phyloP scores from a whole-genome alignment of 2,888 invertebrate genomes.

The Ornithoptera alexandrae region DNA sequence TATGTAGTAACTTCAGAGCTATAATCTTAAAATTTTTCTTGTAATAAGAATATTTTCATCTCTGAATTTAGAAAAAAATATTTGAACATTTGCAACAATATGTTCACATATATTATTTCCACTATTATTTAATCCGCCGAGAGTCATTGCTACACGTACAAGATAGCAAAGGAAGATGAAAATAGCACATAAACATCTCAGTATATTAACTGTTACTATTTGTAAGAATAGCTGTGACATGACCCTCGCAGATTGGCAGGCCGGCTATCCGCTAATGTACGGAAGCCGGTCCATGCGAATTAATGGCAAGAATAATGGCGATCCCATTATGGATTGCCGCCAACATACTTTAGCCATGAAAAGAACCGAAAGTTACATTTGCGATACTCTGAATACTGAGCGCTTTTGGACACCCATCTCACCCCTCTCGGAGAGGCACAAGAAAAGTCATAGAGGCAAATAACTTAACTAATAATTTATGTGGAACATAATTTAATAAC shows the following conservation, averaged over 20 bases:
- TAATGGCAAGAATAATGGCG: constrained; percentile 81
- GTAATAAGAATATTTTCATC: too few relatives aligned
- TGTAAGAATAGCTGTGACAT: constrained; percentile 39
- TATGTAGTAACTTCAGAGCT: too few relatives aligned
- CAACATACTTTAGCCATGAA: constrained; percentile 81
- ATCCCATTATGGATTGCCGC: constrained; percentile 81
- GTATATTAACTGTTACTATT: constrained; percentile 6
- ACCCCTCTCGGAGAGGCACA: constrained; percentile 50
- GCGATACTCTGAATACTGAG: constrained; percentile 80
- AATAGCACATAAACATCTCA: constrained; percentile 10
- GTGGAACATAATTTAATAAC: not conserved
- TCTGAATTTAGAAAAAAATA: too few relatives aligned
- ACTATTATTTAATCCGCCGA: not conserved
- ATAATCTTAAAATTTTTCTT: too few relatives aligned
- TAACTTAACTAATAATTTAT: not conserved
- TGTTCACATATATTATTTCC: not conserved
- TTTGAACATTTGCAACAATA: too few relatives aligned
- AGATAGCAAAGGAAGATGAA: not conserved
- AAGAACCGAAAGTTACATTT: constrained; percentile 81
- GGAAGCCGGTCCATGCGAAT: constrained; percentile 78
- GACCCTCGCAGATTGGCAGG: constrained; percentile 72
- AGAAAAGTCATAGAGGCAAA: constrained; percentile 46
- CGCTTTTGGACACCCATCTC: constrained; percentile 61
- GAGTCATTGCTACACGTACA: not conserved
- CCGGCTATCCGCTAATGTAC: constrained; percentile 76